Percentiles rank a stretch among this genome's conserved stretches.
phyloP scores from a whole-genome alignment of 2,797 vertebrate species.

The Melopsittacus undulatus region DNA sequence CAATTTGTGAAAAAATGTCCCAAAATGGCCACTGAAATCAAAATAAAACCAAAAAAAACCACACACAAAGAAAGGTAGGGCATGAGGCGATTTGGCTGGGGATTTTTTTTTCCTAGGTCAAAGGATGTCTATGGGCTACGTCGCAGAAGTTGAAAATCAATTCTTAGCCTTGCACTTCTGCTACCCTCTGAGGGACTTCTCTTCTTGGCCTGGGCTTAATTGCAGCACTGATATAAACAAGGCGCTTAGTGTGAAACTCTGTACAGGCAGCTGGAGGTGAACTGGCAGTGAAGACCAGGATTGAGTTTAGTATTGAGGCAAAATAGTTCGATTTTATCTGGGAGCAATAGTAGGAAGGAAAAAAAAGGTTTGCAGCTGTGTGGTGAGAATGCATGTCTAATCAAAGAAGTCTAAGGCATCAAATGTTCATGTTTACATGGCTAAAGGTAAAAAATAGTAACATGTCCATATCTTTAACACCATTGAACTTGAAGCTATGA shows the following conservation, averaged over 20 bases:
- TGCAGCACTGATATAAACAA: constrained; percentile 91
- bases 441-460: constrained; percentile 54
- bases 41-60: not conserved
- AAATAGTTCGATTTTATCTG: constrained; percentile 57
- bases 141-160: constrained; percentile 80
- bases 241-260: constrained; percentile 89
- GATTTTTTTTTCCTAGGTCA: not conserved
- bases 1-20: constrained; percentile 71
- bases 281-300: constrained; percentile 80
- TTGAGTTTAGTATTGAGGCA: constrained; percentile 53
- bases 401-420: constrained; percentile 56
- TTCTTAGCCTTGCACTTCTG: constrained; percentile 89
- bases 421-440: constrained; percentile 32
- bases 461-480: constrained; percentile 28
- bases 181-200: constrained; percentile 89
- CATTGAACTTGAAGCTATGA: constrained; percentile 9
- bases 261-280: constrained; percentile 87
- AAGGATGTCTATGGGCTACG: constrained; percentile 9
- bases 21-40: constrained; percentile 70
- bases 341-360: constrained; percentile 49
- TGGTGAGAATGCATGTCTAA: constrained; percentile 70
- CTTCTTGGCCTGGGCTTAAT: constrained; percentile 87
- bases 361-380: constrained; percentile 63
- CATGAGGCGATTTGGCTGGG: not conserved
- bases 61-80: not conserved